These are phyloP conservation scores for Thyatira batis DNA, from an alignment of 2,888 invertebrate genomes.

Conservation along the genomic window DNA sequence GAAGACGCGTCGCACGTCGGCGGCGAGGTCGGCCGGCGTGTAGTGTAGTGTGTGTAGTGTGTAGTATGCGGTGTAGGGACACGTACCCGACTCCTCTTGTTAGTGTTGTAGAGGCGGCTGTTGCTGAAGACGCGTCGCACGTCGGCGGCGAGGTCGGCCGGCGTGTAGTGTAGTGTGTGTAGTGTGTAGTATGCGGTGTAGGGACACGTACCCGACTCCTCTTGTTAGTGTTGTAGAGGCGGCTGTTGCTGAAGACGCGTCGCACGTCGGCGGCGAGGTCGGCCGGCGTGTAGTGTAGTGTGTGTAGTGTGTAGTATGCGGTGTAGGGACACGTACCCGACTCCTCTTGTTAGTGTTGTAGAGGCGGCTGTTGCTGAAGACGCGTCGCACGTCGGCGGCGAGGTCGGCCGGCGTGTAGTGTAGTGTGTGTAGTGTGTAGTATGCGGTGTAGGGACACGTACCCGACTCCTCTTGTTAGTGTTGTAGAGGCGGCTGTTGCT, in stretches of 20 bases:
- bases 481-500: slow-evolving; percentile 94
- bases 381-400: slow-evolving; percentile 91
- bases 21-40: too few species aligned
- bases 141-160: slow-evolving; percentile 93
- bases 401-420: too few species aligned
- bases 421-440: too few species aligned
- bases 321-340: slow-evolving; percentile 46
- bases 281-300: too few species aligned
- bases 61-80: background rate
- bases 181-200: background rate
- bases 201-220: slow-evolving; percentile 64
- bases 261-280: slow-evolving; percentile 93
- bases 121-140: slow-evolving; percentile 94
- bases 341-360: slow-evolving; percentile 93
- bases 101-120: slow-evolving; percentile 94
- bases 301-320: background rate
- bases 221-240: slow-evolving; percentile 94
- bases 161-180: too few species aligned
- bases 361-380: slow-evolving; percentile 94
- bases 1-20: slow-evolving; percentile 94
- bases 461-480: slow-evolving; percentile 87
- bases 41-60: too few species aligned
- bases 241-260: slow-evolving; percentile 94
- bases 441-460: slow-evolving; percentile 26
- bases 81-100: slow-evolving; percentile 83